Evolutionary conservation across 2,113 vertebrate species (phyloP).

Genomic region (Callionymus lyra): DNA sequence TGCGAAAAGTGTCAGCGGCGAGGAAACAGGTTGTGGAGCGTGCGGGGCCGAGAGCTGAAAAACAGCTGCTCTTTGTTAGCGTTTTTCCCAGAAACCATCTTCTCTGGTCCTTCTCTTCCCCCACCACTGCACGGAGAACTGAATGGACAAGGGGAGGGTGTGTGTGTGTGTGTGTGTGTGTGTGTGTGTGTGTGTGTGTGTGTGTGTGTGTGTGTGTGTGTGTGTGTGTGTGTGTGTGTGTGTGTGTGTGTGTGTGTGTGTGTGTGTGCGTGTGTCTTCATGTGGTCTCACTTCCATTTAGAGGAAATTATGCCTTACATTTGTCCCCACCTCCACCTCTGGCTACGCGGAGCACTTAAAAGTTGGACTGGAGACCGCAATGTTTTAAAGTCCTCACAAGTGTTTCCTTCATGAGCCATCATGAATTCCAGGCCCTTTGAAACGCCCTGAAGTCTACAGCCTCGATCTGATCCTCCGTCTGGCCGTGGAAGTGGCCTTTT

Average conservation of each 20-base stretch:
- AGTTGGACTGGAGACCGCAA: constrained; percentile 30
- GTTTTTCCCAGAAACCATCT: constrained; percentile 55
- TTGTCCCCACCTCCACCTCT: constrained; percentile 43
- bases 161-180: constrained; percentile 1
- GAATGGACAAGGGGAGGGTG: constrained; percentile 16
- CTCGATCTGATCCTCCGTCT: constrained; percentile 23
- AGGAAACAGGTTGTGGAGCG: constrained; percentile 41
- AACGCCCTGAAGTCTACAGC: constrained; percentile 16
- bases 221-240: constrained; percentile 5
- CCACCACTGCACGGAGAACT: constrained; percentile 21
- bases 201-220: constrained; percentile 1
- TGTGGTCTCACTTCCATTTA: constrained; percentile 28
- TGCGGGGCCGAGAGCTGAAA: constrained; percentile 35
- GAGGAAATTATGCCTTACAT: constrained; percentile 48
- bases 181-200: no score
- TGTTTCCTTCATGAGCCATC: constrained; percentile 31
- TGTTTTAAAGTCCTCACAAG: constrained; percentile 32
- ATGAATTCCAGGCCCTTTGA: constrained; percentile 32
- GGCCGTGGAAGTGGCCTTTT: constrained; percentile 10
- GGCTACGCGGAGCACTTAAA: constrained; percentile 29
- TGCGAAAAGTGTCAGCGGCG: constrained; percentile 33
- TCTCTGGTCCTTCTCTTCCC: constrained; percentile 39
- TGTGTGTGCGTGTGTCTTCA: constrained; percentile 10
- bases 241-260: constrained; percentile 1
- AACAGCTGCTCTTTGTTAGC: constrained; percentile 58